phyloP scores from a whole-genome alignment of 2,888 invertebrate genomes.

The Diabrotica balteata region DNA sequence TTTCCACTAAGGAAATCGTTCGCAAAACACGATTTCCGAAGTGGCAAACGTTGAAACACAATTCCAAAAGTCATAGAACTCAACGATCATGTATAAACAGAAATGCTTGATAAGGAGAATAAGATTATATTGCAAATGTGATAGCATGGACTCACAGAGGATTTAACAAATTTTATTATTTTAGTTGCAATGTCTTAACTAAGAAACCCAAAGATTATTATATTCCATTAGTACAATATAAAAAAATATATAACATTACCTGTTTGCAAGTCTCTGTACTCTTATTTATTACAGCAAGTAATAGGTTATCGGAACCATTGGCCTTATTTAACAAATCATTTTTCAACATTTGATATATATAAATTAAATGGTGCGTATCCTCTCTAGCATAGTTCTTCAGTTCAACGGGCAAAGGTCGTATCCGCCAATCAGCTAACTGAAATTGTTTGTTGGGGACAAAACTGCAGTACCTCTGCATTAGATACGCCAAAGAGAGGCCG shows the following conservation, averaged over 20 bases:
- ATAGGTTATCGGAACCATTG: constrained; percentile 67
- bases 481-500: constrained; percentile 76
- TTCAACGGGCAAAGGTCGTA: constrained; percentile 84
- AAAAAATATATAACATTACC: constrained; percentile 54
- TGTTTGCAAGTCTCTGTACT: constrained; percentile 79
- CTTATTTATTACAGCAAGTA: constrained; percentile 74
- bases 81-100: no score
- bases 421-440: constrained; percentile 95
- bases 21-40: no score
- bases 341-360: constrained; percentile 82
- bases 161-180: no score
- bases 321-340: constrained; percentile 75
- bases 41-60: no score
- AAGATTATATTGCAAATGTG: no score
- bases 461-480: constrained; percentile 80
- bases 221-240: background rate
- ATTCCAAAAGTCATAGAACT: no score
- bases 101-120: no score
- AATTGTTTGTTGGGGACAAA: constrained; percentile 86
- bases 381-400: constrained; percentile 85
- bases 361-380: constrained; percentile 94
- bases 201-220: no score
- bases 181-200: no score
- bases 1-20: no score
- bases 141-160: no score